A percentile compares a stretch with the other conserved stretches of the same genome.
phyloP scores from a whole-genome alignment of 2,888 invertebrate genomes.

The Capitulum mitella region DNA sequence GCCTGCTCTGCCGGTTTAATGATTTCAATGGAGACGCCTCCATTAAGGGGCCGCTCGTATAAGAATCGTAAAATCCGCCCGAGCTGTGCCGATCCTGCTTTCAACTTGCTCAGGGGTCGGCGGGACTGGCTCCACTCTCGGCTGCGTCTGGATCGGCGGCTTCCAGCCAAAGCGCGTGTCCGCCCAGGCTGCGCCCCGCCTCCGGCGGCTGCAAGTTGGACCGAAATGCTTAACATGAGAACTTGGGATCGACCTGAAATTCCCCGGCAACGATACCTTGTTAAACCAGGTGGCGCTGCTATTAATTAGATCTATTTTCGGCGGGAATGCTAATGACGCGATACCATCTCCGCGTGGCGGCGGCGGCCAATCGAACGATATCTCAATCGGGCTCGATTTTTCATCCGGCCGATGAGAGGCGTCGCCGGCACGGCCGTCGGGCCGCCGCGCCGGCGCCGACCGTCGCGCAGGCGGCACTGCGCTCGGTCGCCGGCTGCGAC shows the following conservation, averaged over 20 bases:
- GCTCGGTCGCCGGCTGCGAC: neutral
- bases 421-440: too few species aligned
- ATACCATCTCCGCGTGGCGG: neutral
- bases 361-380: neutral
- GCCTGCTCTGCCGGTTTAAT: neutral
- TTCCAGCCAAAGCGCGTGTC: too few species aligned
- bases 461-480: neutral
- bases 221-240: neutral
- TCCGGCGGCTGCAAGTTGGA: too few species aligned
- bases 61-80: neutral
- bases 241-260: neutral
- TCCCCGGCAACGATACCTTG: neutral
- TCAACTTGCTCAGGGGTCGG: too few species aligned
- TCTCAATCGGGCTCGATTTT: constrained; percentile 1
- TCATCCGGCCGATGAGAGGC: neutral
- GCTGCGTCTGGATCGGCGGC: too few species aligned
- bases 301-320: neutral
- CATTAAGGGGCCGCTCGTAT: constrained; percentile 12
- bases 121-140: too few species aligned
- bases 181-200: too few species aligned
- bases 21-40: constrained; percentile 19
- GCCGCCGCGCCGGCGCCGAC: neutral
- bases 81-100: neutral
- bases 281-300: neutral
- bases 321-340: neutral